Conservation (phyloP, 2,113 vertebrate species). For the Trichomycterus rosablanca region DNA sequence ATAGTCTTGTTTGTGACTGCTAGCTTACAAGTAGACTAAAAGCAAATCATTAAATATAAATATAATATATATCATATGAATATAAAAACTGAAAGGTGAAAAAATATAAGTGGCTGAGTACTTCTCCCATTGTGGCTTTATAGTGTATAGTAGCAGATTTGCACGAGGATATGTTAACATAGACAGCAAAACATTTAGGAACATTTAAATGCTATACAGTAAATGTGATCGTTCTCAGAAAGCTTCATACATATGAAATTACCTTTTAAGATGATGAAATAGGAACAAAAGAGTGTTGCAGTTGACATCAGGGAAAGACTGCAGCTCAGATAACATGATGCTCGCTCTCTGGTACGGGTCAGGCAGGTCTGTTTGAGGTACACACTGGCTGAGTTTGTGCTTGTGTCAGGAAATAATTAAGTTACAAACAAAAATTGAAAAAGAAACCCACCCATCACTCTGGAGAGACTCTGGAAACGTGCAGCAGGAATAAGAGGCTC, state of each 20-base stretch:
- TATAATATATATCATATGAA: too few relatives aligned
- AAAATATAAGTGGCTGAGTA: too few relatives aligned
- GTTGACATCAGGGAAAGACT: slow-evolving; percentile 58
- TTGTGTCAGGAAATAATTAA: background rate
- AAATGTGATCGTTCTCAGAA: background rate
- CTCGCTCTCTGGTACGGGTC: slow-evolving; percentile 46
- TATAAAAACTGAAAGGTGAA: too few relatives aligned
- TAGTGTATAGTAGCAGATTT: too few relatives aligned
- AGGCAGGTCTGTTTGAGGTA: slow-evolving; percentile 50
- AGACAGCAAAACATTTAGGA: too few relatives aligned
- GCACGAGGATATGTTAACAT: too few relatives aligned
- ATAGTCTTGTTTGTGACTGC: too few relatives aligned
- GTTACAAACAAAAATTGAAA: background rate
- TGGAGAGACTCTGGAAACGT: slow-evolving; percentile 57
- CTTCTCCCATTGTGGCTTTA: too few relatives aligned
- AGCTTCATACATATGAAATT: background rate
- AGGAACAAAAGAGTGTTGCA: slow-evolving; percentile 67
- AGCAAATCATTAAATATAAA: too few relatives aligned
- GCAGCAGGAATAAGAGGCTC: slow-evolving; percentile 62
- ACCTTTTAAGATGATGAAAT: slow-evolving; percentile 66
- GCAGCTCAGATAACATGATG: slow-evolving; percentile 57
- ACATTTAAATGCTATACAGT: too few relatives aligned
- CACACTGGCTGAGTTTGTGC: slow-evolving; percentile 1
- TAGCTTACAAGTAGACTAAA: too few relatives aligned
- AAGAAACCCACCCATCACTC: slow-evolving; percentile 50